Percentiles rank a stretch among this genome's conserved stretches.
These are phyloP conservation scores for Proterorhinus semilunaris DNA, from an alignment of 2,113 vertebrate species.

Conservation along the genomic window DNA sequence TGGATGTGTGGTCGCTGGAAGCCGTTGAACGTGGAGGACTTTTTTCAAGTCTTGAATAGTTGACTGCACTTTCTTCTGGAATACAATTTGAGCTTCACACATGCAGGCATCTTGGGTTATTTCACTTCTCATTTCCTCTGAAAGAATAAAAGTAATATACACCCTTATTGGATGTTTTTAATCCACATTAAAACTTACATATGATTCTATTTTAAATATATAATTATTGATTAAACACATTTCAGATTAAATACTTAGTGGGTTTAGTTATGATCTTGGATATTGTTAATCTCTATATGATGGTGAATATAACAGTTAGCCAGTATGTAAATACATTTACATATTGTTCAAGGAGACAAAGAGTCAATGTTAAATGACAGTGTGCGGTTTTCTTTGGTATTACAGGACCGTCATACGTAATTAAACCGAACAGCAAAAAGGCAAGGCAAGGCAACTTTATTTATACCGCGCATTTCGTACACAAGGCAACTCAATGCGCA, in stretches of 20 bases:
- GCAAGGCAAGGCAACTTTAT: no score
- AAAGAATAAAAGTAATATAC: slow-evolving; percentile 51
- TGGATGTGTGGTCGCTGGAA: slow-evolving; percentile 91
- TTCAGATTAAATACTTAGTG: no score
- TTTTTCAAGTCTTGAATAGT: slow-evolving; percentile 83
- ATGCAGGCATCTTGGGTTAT: slow-evolving; percentile 83
- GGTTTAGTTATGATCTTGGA: no score
- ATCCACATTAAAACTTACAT: no score
- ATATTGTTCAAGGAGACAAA: not conserved
- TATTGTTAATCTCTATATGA: no score
- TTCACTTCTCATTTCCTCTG: slow-evolving; percentile 74
- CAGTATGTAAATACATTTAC: not conserved
- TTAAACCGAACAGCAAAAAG: slow-evolving; percentile 13
- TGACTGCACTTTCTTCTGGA: slow-evolving; percentile 85
- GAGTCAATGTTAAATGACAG: not conserved
- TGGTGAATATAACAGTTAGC: no score
- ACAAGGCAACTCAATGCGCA: no score
- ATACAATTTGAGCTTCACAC: slow-evolving; percentile 86
- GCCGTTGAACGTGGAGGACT: slow-evolving; percentile 95
- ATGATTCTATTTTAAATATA: no score
- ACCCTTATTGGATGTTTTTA: not conserved
- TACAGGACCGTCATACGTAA: not conserved
- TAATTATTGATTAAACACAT: no score
- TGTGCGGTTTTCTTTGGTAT: slow-evolving; percentile 1
- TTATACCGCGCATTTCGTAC: no score